Conservation (phyloP, 1,140 invertebrate genomes). For the Drosophila kikkawai region DNA sequence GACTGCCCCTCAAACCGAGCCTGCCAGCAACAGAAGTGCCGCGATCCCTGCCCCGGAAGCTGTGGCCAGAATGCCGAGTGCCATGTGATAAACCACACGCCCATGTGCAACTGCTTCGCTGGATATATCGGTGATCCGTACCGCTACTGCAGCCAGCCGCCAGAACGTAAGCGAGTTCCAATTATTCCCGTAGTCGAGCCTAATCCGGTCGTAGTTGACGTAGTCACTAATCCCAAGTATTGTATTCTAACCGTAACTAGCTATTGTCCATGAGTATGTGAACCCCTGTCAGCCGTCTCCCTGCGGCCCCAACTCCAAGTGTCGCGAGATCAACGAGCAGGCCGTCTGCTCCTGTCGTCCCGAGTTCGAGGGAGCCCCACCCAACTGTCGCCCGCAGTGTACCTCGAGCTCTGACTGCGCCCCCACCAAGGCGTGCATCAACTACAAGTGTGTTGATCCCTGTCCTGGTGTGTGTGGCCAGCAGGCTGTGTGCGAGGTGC, state of each 20-base stretch:
- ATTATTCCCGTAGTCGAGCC: conserved; percentile 46
- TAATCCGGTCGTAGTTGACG: conserved; percentile 55
- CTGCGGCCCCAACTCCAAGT: conserved; percentile 89
- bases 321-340: conserved; percentile 87
- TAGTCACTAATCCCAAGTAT: conserved; percentile 76
- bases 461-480: conserved; percentile 92
- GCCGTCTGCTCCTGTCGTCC: conserved; percentile 91
- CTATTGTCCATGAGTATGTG: conserved; percentile 85
- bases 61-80: conserved; percentile 91
- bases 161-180: conserved; percentile 86
- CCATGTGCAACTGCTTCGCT: conserved; percentile 89
- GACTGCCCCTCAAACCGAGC: conserved; percentile 90
- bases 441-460: conserved; percentile 93
- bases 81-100: conserved; percentile 90
- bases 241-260: conserved; percentile 65
- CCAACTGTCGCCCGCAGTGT: conserved; percentile 91
- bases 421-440: conserved; percentile 90
- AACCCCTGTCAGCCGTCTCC: conserved; percentile 88
- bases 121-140: conserved; percentile 90
- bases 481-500: conserved; percentile 90
- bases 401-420: conserved; percentile 91
- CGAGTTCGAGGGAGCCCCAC: conserved; percentile 91
- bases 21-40: conserved; percentile 91
- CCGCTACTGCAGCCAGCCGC: conserved; percentile 86
- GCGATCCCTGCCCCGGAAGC: conserved; percentile 91